Conservation (phyloP, 2,797 vertebrate species). For the Myotis daubentonii region DNA sequence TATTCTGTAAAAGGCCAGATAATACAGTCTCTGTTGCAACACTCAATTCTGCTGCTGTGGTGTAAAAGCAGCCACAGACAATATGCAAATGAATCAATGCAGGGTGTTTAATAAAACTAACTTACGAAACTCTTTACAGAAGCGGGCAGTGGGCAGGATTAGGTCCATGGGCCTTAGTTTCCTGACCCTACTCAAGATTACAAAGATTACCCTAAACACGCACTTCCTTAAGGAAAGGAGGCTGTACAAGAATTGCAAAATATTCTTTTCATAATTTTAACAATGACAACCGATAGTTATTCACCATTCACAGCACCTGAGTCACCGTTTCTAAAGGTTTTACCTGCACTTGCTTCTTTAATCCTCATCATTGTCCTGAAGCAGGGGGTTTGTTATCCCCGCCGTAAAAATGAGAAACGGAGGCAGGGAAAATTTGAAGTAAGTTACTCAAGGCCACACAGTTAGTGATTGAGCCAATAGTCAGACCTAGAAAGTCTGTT, state of each 20-base stretch:
- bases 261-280: background rate
- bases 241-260: background rate
- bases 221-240: background rate
- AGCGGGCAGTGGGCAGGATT: background rate
- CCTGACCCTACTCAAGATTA: background rate
- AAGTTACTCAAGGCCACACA: background rate
- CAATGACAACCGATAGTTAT: background rate
- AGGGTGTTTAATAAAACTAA: background rate
- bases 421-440: background rate
- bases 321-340: conserved; percentile 31
- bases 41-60: background rate
- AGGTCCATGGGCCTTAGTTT: background rate
- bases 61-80: background rate
- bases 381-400: background rate
- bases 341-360: background rate
- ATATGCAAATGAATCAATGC: conserved; percentile 3
- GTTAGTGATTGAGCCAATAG: background rate
- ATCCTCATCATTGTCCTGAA: background rate
- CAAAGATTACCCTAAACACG: background rate
- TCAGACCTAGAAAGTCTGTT: background rate
- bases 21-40: background rate
- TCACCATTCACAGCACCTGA: background rate
- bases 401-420: background rate
- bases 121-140: conserved; percentile 44
- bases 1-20: conserved; percentile 35